Percentiles rank a stretch among this genome's conserved stretches.
Conservation (phyloP, 2,888 invertebrate species). For the Ectobius pallidus region DNA sequence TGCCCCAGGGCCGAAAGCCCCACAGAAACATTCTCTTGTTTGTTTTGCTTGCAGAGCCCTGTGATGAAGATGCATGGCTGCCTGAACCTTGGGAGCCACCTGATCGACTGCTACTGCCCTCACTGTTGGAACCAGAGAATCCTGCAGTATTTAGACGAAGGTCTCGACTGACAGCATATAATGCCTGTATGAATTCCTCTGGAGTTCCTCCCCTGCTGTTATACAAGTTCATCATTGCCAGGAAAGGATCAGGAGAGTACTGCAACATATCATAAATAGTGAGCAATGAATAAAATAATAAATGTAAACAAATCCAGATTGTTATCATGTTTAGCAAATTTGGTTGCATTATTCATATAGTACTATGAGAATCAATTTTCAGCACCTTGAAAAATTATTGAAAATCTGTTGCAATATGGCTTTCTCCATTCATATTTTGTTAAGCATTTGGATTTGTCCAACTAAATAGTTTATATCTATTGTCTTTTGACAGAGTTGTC, state of each 20-base stretch:
- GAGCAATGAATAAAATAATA: background rate
- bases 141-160: slow-evolving; percentile 35
- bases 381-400: too few relatives aligned
- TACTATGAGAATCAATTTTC: too few relatives aligned
- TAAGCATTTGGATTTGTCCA: too few relatives aligned
- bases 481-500: too few relatives aligned
- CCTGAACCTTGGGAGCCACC: slow-evolving; percentile 31
- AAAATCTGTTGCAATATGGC: too few relatives aligned
- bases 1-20: slow-evolving; percentile 25
- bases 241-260: slow-evolving; percentile 47
- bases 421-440: too few relatives aligned
- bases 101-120: slow-evolving; percentile 28
- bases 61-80: slow-evolving; percentile 32
- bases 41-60: slow-evolving; percentile 23
- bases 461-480: too few relatives aligned
- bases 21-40: background rate
- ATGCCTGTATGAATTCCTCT: slow-evolving; percentile 49
- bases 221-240: slow-evolving; percentile 47
- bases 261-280: slow-evolving; percentile 29
- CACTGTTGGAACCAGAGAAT: slow-evolving; percentile 26
- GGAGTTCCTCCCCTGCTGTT: slow-evolving; percentile 48
- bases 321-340: too few relatives aligned
- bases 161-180: slow-evolving; percentile 47
- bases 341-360: too few relatives aligned
- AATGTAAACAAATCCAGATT: background rate